phyloP scores from a whole-genome alignment of 2,888 invertebrate species.

The Conus canariensis region DNA sequence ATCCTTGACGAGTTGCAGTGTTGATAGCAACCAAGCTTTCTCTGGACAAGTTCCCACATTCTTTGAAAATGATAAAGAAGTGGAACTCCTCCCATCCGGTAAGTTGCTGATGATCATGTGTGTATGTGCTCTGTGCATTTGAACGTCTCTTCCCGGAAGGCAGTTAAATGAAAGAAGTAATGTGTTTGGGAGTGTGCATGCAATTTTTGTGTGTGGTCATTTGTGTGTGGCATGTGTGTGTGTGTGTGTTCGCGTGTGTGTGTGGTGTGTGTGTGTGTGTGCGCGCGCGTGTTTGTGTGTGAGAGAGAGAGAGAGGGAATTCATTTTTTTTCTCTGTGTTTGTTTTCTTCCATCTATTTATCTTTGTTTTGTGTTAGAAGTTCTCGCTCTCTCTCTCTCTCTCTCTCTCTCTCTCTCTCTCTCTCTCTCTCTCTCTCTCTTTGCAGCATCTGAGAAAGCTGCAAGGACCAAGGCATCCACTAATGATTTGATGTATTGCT shows the following conservation, averaged over 20 bases:
- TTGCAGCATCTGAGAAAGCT: too few relatives aligned
- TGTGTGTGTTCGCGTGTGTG: neutral
- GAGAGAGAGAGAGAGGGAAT: neutral
- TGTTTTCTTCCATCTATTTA: too few relatives aligned
- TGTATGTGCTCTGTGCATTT: neutral
- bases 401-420: too few relatives aligned
- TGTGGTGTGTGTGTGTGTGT: neutral
- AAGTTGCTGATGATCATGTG: neutral
- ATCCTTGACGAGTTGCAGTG: constrained; percentile 23
- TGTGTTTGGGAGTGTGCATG: neutral
- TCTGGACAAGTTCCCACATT: constrained; percentile 27
- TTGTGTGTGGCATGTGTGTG: neutral
- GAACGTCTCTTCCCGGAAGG: too few relatives aligned
- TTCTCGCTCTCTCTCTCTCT: too few relatives aligned
- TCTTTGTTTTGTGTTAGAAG: too few relatives aligned
- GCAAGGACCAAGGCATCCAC: too few relatives aligned
- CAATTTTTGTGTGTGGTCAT: neutral
- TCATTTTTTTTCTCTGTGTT: too few relatives aligned
- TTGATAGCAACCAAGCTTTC: constrained; percentile 33
- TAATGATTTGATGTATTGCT: too few relatives aligned
- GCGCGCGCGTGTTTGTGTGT: neutral
- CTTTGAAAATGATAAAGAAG: constrained; percentile 8
- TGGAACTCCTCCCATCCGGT: constrained; percentile 25
- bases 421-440: too few relatives aligned
- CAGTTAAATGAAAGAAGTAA: too few relatives aligned